phyloP scores from a whole-genome alignment of 2,113 vertebrate genomes.

The Cnemophilus loriae region DNA sequence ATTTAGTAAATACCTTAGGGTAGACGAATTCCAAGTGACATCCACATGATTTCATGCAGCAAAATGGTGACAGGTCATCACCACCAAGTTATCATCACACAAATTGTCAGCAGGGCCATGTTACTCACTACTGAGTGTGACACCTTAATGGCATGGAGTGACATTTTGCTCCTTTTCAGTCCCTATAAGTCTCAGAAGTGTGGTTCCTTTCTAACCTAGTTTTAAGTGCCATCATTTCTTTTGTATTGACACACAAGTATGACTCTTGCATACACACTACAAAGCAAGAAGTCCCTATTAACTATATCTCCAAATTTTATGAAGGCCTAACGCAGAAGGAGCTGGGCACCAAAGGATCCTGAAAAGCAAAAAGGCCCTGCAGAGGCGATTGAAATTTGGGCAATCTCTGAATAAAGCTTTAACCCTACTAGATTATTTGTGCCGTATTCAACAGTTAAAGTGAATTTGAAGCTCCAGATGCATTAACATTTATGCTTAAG shows the following conservation, averaged over 20 bases:
- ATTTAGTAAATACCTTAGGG: constrained; percentile 34
- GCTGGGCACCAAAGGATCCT: not conserved
- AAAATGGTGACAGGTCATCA: not conserved
- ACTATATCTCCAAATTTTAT: not conserved
- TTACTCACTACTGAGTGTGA: not conserved
- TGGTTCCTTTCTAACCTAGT: not conserved
- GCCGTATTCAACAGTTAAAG: accelerated
- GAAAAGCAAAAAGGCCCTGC: not conserved
- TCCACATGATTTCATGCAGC: not conserved
- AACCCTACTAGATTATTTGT: not conserved
- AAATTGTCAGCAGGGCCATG: not conserved
- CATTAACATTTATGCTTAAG: not conserved
- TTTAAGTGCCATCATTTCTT: not conserved
- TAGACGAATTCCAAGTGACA: not conserved
- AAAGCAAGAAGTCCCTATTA: not conserved
- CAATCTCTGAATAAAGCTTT: not conserved
- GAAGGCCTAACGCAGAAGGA: not conserved
- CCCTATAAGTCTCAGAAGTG: accelerated
- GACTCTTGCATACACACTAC: not conserved
- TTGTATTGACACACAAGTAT: not conserved
- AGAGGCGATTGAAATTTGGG: not conserved
- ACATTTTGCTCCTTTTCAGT: accelerated
- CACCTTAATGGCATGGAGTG: not conserved
- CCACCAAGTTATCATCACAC: not conserved
- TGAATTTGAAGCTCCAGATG: not conserved